Percentiles rank a stretch among this genome's conserved stretches.
These are phyloP conservation scores for Drosophila nigricruria DNA, from an alignment of 2,888 invertebrate species.

Conservation along the genomic window DNA sequence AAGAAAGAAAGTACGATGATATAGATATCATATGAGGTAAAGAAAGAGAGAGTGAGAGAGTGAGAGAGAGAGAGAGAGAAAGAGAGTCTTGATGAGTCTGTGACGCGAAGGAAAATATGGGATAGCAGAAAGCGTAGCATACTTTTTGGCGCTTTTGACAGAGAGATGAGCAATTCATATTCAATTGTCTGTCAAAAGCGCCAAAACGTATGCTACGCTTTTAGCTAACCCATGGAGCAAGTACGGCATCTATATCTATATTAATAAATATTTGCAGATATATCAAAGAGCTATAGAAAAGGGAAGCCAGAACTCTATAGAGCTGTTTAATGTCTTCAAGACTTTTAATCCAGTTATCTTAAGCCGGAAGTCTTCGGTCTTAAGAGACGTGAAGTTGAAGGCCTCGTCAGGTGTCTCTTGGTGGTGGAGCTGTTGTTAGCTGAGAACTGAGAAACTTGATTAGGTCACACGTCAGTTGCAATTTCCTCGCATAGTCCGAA, in stretches of 20 bases:
- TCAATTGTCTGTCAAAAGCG: no score
- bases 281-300: neutral
- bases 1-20: neutral
- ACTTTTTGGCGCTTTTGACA: no score
- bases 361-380: neutral
- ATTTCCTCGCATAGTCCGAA: constrained; percentile 27
- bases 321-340: neutral
- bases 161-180: no score
- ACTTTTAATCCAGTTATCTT: fast-evolving
- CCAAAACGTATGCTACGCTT: no score
- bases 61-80: no score
- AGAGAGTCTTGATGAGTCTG: no score
- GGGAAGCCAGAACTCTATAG: neutral
- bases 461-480: constrained; percentile 69
- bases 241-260: no score
- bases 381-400: neutral
- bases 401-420: neutral
- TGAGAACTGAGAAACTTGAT: constrained; percentile 27
- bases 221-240: no score
- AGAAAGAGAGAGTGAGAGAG: no score
- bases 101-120: no score
- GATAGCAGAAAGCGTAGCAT: no score
- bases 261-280: neutral
- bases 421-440: neutral
- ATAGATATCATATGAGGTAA: no score